These are phyloP conservation scores for Brachionus manjavacas DNA, from an alignment of 1,140 invertebrate species.

Conservation along the genomic window DNA sequence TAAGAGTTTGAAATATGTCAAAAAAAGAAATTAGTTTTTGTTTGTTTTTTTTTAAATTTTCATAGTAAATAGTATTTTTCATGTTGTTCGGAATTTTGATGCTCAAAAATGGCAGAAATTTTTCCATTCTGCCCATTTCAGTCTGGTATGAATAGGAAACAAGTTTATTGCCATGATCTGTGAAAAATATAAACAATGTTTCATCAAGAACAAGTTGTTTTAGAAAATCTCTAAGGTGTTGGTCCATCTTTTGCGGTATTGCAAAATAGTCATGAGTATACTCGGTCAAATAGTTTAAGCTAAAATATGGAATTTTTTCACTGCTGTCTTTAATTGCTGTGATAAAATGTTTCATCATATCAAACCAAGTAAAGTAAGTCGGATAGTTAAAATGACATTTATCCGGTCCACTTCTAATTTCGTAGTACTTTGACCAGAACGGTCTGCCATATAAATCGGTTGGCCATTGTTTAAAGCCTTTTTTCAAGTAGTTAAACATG, in stretches of 20 bases:
- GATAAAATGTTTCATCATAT: conserved; percentile 46
- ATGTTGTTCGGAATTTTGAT: neutral
- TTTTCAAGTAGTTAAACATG: conserved; percentile 58
- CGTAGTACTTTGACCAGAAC: conserved; percentile 50
- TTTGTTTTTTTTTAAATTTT: neutral
- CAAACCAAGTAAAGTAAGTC: conserved; percentile 50
- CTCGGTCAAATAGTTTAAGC: conserved; percentile 53
- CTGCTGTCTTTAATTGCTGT: neutral
- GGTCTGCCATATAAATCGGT: conserved; percentile 59
- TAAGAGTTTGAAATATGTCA: neutral
- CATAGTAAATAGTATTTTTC: neutral
- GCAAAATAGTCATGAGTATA: conserved; percentile 54
- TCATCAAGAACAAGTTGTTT: conserved; percentile 52
- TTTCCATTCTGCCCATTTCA: neutral
- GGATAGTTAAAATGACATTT: conserved; percentile 50
- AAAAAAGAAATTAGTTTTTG: neutral
- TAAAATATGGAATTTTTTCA: conserved; percentile 49
- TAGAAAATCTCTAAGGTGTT: neutral
- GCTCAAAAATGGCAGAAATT: neutral
- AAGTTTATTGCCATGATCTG: conserved; percentile 72
- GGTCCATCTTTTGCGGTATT: conserved; percentile 48
- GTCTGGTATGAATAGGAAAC: neutral
- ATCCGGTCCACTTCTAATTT: conserved; percentile 47
- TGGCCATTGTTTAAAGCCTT: conserved; percentile 58
- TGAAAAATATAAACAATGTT: conserved; percentile 71